Evolutionary conservation across 2,113 vertebrate species (phyloP), one percentile per base, ranked within the genome.

Genomic region (Pluvianellus socialis): DNA sequence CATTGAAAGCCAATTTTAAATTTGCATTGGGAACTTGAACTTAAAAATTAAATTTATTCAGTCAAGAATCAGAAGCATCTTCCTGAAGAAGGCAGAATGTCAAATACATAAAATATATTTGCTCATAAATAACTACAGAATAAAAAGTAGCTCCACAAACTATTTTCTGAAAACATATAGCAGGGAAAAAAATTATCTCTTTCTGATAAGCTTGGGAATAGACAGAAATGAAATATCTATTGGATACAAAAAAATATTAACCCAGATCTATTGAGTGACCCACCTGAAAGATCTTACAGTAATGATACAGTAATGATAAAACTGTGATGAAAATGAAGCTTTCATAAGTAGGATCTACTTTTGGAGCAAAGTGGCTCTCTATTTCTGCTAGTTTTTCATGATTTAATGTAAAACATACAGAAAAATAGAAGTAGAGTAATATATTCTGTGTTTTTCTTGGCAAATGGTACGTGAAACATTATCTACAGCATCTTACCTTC

Each of bases 381-480:
- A 44, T 59, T 75, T 27, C 44, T 8, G 19, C 7, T 49, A 7
- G 7, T 28, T 73, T 56, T 61, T n/a, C 35, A 59, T 7, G 16
- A n/a, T 70, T 79, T 45, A 27, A 55, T 52, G 58, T 47, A 23
- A 82, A 77, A 12, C 38, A 8, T 14, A 8, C 3, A 33, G 40
- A 18, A 87, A 24, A 89, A 50, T 4, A 55, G 33, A 30, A 16
- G 2, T 4, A 73, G 58, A 8, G 11, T 27, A 13, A 3, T 11
- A 33, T 63, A 91, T 33, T 1, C 9, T 1, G 0, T 38, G 49
- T 14, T 88, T 67, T 14, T 72, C 9, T 32, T 49, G 80, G 61
- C 0, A 38, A 33, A 38, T 0, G 27, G 32, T 6, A 24, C 0
- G 38, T 38, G 81, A 12, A n/a, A 44, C 15, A 2, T 14, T 65